Evolutionary conservation across 1,140 invertebrate genomes (phyloP).

Genomic region (Pectinophora gossypiella): DNA sequence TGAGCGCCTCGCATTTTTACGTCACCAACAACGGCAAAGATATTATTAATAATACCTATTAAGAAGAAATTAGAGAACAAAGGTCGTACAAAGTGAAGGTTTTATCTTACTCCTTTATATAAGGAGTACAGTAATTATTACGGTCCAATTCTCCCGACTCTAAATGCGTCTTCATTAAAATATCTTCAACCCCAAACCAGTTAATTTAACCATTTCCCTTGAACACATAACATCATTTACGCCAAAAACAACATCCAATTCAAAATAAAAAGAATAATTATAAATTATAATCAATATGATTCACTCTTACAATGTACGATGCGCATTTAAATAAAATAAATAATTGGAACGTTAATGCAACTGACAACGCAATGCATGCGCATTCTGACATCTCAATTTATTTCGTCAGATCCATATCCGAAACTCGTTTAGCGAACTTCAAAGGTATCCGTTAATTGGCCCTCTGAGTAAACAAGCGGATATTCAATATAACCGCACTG

Average conservation of each 20-base stretch:
- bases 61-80: too few relatives aligned
- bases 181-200: neutral
- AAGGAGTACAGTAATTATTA: too few relatives aligned
- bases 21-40: too few relatives aligned
- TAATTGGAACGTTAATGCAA: constrained; percentile 37
- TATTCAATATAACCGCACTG: constrained; percentile 27
- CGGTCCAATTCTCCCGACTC: too few relatives aligned
- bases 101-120: too few relatives aligned
- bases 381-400: constrained; percentile 51
- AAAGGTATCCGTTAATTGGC: constrained; percentile 57
- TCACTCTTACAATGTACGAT: neutral
- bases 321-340: constrained; percentile 30
- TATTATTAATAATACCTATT: too few relatives aligned
- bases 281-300: neutral
- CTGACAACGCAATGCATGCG: constrained; percentile 24
- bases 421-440: constrained; percentile 50
- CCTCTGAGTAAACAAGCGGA: constrained; percentile 38
- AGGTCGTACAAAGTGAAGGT: too few relatives aligned
- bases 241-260: neutral
- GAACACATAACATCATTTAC: neutral
- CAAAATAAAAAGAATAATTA: neutral
- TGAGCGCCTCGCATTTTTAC: too few relatives aligned
- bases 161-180: neutral
- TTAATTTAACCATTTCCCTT: neutral
- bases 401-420: constrained; percentile 44